These are phyloP conservation scores for Seriola quinqueradiata DNA, from an alignment of 2,113 vertebrate genomes.

Conservation along the genomic window DNA sequence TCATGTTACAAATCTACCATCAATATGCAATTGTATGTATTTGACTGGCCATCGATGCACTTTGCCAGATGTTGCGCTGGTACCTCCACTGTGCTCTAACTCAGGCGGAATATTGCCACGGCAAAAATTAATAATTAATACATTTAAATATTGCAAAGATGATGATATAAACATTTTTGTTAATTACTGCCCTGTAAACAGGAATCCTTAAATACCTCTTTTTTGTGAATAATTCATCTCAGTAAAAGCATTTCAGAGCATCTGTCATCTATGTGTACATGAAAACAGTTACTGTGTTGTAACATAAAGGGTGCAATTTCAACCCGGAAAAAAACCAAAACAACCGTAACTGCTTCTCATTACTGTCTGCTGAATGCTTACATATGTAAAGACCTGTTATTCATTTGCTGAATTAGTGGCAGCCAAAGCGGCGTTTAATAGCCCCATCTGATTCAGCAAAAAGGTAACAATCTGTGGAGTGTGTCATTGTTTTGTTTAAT, in stretches of 20 bases:
- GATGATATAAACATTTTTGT: not conserved
- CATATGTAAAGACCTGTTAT: constrained; percentile 5
- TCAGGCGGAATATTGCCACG: not conserved
- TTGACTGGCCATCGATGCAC: no score
- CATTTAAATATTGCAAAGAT: not conserved
- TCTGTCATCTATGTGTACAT: not conserved
- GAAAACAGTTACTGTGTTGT: not conserved
- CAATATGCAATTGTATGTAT: no score
- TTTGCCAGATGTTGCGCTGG: no score
- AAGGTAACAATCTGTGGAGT: not conserved
- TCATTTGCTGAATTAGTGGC: not conserved
- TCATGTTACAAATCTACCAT: no score
- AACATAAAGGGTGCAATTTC: no score
- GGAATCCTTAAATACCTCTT: not conserved
- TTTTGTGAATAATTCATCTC: not conserved
- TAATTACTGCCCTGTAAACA: not conserved
- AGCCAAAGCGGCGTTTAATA: not conserved
- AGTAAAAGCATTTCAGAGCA: not conserved
- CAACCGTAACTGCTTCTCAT: not conserved
- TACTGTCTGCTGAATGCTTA: not conserved
- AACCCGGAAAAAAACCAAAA: not conserved
- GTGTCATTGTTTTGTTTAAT: constrained; percentile 14
- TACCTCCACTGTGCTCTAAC: no score
- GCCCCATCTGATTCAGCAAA: constrained; percentile 9
- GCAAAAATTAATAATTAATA: not conserved